These are phyloP conservation scores for Leucosticte australis DNA, from an alignment of 2,113 vertebrate genomes.

Conservation along the genomic window DNA sequence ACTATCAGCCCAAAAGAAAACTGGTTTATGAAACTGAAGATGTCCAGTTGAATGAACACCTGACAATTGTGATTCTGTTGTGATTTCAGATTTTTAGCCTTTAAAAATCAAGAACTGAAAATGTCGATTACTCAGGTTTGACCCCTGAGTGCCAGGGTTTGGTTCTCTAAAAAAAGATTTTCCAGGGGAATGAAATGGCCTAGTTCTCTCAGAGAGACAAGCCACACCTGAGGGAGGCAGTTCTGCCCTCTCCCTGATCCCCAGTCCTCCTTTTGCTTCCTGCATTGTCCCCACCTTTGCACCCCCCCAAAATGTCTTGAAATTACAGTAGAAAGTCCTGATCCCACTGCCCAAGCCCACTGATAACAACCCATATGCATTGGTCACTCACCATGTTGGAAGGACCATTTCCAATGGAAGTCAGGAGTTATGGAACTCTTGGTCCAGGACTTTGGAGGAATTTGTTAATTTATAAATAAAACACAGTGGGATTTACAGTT, in stretches of 20 bases:
- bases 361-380: rapidly evolving
- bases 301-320: neutral
- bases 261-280: neutral
- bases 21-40: neutral
- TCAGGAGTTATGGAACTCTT: neutral
- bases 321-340: neutral
- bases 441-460: neutral
- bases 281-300: neutral
- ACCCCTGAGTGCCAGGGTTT: neutral
- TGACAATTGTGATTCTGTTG: neutral
- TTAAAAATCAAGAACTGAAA: neutral
- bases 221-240: neutral
- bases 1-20: neutral
- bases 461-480: neutral
- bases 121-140: neutral
- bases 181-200: neutral
- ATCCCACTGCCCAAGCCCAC: neutral
- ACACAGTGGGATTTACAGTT: neutral
- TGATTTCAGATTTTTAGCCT: neutral
- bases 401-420: neutral
- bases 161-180: neutral
- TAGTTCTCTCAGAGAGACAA: neutral
- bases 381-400: neutral
- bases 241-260: neutral
- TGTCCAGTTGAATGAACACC: neutral